Evolutionary conservation across 2,797 vertebrate genomes (phyloP), one percentile per base, ranked within the genome.

Genomic region (Rhinichthys osculus): DNA sequence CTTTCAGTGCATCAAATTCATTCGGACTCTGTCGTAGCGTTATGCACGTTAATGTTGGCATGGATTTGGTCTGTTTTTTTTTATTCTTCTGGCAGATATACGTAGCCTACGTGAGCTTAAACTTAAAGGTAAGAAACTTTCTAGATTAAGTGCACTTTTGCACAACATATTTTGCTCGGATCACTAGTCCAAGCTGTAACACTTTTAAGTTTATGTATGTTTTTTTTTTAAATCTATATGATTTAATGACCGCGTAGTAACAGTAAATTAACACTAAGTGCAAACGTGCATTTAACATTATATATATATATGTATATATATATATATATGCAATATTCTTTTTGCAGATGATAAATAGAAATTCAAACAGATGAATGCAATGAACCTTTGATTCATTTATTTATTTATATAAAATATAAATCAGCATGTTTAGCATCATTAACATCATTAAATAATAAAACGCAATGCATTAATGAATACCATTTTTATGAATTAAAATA

Each of bases 81-180:
- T 44, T 50, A 14, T 11, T 44, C 35, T 17, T 76, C 17, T 38
- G 69, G 38, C 40, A 77, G 42, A 66, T 11, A 47, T 30, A 76
- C 19, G 5, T 13, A 47, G 10, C 42, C 3, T 11, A 47, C 19
- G 54, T 44, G 19, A 83, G 17, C n/a, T 38, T 44, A 54, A 77
- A 42, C 16, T 42, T 77, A 40, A 77, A 69, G 79, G 82, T 84
- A 84, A 70, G 59, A 47, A 21, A 69, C 7, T 38, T 50, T 69
- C 64, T 69, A 35, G 21, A 23, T 52, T 30, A 23, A 10, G 57
- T 42, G 40, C 8, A 19, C 8, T 62, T 27, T 27, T 71, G 10
- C 9, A 11, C 4, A 54, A 74, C 10, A 42, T 23, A 38, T 21
- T 78, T 42, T 62, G 42, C 40, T 79, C n/a, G 5, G 7, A 30